A percentile compares a stretch with the other conserved stretches of the same genome.
Evolutionary conservation across 2,113 vertebrate genomes (phyloP).

Genomic region (Enhydra lutris): DNA sequence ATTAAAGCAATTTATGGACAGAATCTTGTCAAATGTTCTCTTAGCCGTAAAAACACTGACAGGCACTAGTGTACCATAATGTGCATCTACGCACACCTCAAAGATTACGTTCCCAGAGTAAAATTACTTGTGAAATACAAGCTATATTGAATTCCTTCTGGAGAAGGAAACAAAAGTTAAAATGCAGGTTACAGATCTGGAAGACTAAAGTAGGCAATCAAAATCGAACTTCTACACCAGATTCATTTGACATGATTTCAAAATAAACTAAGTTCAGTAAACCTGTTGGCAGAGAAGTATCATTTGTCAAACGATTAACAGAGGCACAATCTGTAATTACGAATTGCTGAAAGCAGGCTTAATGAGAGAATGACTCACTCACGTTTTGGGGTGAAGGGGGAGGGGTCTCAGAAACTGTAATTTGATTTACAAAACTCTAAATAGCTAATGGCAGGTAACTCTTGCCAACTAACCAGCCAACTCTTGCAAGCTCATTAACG

Average conservation of each 20-base stretch:
- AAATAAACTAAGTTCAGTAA: conserved; percentile 72
- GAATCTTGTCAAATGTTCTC: conserved; percentile 37
- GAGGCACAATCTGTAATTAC: conserved; percentile 75
- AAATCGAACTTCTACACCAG: conserved; percentile 61
- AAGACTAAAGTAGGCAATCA: conserved; percentile 42
- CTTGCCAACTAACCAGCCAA: conserved; percentile 75
- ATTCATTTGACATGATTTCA: conserved; percentile 63
- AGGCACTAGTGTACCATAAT: not conserved
- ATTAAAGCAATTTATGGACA: conserved; percentile 46
- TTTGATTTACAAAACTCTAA: conserved; percentile 76
- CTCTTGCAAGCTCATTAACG: conserved; percentile 72
- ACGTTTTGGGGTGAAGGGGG: conserved; percentile 62
- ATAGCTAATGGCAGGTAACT: conserved; percentile 77
- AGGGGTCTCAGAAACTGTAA: conserved; percentile 63
- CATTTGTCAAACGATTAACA: conserved; percentile 74
- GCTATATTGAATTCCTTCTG: not conserved
- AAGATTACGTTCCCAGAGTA: not conserved
- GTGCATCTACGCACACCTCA: not conserved
- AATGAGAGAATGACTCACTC: conserved; percentile 77
- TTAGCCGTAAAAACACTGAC: conserved; percentile 18
- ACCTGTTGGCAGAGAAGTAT: conserved; percentile 75
- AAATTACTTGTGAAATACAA: conserved; percentile 40
- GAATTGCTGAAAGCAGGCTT: conserved; percentile 70
- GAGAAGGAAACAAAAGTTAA: conserved; percentile 49
- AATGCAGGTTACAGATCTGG: conserved; percentile 42